Evolutionary conservation across 2,888 invertebrate species (phyloP).

Genomic region (Diaprepes abbreviatus): DNA sequence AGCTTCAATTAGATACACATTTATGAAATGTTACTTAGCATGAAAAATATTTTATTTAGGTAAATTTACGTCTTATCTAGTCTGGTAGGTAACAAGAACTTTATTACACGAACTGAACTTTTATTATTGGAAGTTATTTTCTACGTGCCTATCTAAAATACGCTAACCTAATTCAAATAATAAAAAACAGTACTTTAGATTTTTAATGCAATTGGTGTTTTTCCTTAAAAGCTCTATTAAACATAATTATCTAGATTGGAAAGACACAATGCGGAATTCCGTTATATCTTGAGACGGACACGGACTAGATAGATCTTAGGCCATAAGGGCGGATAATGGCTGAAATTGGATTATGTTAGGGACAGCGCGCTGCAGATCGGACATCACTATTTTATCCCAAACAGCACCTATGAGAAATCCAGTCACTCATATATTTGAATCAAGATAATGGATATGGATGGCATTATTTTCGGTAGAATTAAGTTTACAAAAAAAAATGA

Average conservation of each 20-base stretch:
- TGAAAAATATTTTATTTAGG: no score
- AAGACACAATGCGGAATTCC: constrained; percentile 7
- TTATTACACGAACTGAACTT: no score
- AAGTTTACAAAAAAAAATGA: not conserved
- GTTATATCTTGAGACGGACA: constrained; percentile 52
- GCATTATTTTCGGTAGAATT: not conserved
- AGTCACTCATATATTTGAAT: constrained; percentile 59
- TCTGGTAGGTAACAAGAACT: no score
- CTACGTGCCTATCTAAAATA: no score
- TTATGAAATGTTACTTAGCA: no score
- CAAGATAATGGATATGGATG: constrained; percentile 57
- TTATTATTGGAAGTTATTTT: no score
- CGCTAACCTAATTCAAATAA: no score
- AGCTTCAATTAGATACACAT: no score
- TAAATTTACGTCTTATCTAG: no score
- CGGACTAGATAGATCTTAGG: constrained; percentile 53
- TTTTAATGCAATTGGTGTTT: no score
- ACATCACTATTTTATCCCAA: constrained; percentile 57
- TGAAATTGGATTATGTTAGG: constrained; percentile 65
- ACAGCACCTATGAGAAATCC: constrained; percentile 62
- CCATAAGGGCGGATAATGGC: constrained; percentile 62
- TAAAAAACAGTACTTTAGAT: no score
- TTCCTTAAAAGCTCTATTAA: constrained; percentile 24
- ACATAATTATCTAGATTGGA: constrained; percentile 61
- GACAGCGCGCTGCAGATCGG: constrained; percentile 59